phyloP scores from a whole-genome alignment of 2,888 invertebrate genomes.

The Aleiodes leptofemur region DNA sequence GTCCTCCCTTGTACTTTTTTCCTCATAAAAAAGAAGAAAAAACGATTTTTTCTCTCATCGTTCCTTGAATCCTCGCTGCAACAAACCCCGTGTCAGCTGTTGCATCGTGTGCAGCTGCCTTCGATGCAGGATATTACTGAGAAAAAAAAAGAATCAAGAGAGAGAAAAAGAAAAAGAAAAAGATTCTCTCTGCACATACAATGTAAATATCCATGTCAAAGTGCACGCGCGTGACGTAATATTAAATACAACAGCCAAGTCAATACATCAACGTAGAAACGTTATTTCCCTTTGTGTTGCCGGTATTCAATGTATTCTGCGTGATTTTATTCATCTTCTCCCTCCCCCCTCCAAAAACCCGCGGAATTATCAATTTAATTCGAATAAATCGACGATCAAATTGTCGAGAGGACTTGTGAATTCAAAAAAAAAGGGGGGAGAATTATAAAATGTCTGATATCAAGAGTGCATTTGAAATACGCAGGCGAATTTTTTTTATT shows the following conservation, averaged over 20 bases:
- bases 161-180: no score
- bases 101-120: constrained; percentile 64
- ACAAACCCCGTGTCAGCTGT: constrained; percentile 64
- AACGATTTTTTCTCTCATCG: not conserved
- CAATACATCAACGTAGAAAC: constrained; percentile 22
- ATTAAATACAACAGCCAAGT: constrained; percentile 31
- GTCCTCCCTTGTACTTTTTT: constrained; percentile 11
- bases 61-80: constrained; percentile 43
- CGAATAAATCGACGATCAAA: not conserved
- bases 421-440: not conserved
- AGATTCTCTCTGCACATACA: constrained; percentile 20
- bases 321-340: not conserved
- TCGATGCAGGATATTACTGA: constrained; percentile 25
- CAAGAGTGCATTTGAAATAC: constrained; percentile 22
- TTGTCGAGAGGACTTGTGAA: not conserved
- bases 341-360: not conserved
- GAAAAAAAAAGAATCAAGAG: not conserved
- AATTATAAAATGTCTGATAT: not conserved
- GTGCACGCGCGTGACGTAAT: constrained; percentile 36
- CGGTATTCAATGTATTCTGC: not conserved
- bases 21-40: no score
- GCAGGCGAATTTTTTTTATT: not conserved
- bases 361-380: not conserved
- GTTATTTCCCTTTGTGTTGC: constrained; percentile 16
- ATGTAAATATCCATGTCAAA: constrained; percentile 36